A percentile compares a stretch with the other conserved stretches of the same genome.
Conservation (phyloP, 2,113 vertebrate genomes). For the Crotalus horridus region DNA sequence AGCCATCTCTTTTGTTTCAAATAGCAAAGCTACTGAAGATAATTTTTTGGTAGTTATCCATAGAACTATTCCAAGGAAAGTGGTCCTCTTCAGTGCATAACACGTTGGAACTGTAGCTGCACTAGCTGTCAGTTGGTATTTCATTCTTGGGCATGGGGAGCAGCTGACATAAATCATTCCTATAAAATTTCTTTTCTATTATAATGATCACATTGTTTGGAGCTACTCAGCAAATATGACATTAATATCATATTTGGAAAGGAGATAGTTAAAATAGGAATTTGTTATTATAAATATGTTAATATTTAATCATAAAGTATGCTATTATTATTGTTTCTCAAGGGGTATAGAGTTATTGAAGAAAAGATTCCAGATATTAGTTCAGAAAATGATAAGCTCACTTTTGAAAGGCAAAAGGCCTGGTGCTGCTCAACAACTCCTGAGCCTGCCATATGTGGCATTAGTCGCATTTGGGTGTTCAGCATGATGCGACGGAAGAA, state of each 20-base stretch:
- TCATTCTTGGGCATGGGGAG: not conserved
- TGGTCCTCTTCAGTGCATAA: not conserved
- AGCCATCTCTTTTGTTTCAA: not conserved
- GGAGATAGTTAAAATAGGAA: not conserved
- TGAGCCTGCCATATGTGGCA: conserved; percentile 94
- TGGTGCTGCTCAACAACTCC: conserved; percentile 96
- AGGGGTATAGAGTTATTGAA: conserved; percentile 97
- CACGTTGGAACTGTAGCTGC: not conserved
- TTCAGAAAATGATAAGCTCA: conserved; percentile 89
- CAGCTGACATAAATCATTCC: not conserved
- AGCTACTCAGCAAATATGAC: not conserved
- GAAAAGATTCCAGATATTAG: conserved; percentile 80
- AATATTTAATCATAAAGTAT: not conserved
- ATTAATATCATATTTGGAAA: not conserved
- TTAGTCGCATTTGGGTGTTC: conserved; percentile 98
- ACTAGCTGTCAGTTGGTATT: not conserved
- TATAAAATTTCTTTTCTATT: not conserved
- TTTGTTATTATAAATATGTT: not conserved
- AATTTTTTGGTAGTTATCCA: not conserved
- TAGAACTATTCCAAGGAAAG: not conserved
- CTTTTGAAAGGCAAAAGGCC: conserved; percentile 93
- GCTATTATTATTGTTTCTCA: conserved; percentile 10
- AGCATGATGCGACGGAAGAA: conserved; percentile 93
- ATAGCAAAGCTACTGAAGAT: not conserved
- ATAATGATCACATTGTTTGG: not conserved